Percentiles rank a stretch among this genome's conserved stretches.
phyloP scores from a whole-genome alignment of 2,113 vertebrate species.

The Gymnobelideus leadbeateri region DNA sequence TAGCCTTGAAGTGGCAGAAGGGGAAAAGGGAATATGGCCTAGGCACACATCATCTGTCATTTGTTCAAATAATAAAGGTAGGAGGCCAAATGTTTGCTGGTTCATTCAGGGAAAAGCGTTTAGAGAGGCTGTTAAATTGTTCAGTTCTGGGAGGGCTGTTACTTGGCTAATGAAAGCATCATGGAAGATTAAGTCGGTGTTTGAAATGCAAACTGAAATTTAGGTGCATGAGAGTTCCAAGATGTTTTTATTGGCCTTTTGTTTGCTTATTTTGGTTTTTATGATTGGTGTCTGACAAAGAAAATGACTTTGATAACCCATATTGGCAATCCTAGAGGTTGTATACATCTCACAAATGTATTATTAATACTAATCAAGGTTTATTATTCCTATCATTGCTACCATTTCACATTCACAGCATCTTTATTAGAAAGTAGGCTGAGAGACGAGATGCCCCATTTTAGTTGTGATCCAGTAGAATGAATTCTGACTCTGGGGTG shows the following conservation, averaged over 20 bases:
- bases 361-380: neutral
- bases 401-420: neutral
- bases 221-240: neutral
- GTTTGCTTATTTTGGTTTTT: conserved; percentile 23
- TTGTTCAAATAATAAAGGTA: conserved; percentile 58
- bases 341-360: neutral
- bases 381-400: neutral
- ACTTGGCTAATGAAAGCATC: conserved; percentile 10
- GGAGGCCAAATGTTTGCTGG: conserved; percentile 49
- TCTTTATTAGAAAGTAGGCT: neutral
- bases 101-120: conserved; percentile 53
- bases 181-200: neutral
- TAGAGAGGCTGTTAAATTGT: conserved; percentile 6
- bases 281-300: neutral
- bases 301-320: neutral
- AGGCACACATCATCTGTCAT: conserved; percentile 59
- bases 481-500: neutral
- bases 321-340: conserved; percentile 7
- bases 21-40: conserved; percentile 59
- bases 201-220: neutral
- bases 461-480: neutral
- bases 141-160: neutral
- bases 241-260: neutral
- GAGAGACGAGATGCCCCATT: neutral
- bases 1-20: conserved; percentile 45